Conservation (phyloP, 2,888 invertebrate genomes). For the Nudaria mundana region DNA sequence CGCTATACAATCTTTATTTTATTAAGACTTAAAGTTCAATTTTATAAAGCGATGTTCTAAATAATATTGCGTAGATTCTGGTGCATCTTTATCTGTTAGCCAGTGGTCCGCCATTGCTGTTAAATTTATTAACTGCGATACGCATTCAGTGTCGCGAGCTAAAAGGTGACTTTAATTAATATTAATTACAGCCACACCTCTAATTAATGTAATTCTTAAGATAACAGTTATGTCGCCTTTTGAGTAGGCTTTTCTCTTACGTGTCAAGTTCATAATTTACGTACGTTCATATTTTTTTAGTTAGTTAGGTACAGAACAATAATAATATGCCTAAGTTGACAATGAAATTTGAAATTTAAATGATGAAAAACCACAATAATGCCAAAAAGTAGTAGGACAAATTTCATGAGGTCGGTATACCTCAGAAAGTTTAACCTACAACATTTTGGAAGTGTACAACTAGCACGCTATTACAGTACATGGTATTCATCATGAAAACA, state of each 20-base stretch:
- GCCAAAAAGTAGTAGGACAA: too few species aligned
- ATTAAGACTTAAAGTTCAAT: conserved; percentile 25
- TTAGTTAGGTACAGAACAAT: conserved; percentile 4
- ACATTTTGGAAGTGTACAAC: conserved; percentile 43
- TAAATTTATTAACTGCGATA: conserved; percentile 81
- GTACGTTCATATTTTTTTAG: conserved; percentile 15
- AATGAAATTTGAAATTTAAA: too few species aligned
- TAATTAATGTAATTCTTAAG: conserved; percentile 77
- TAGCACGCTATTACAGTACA: conserved; percentile 19
- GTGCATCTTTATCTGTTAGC: conserved; percentile 72
- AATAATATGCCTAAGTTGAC: too few species aligned
- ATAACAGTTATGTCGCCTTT: conserved; percentile 51
- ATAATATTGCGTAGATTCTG: conserved; percentile 45
- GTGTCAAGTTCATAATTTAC: conserved; percentile 42
- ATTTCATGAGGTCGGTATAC: too few species aligned
- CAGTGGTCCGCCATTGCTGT: conserved; percentile 65
- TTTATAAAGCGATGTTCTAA: conserved; percentile 14
- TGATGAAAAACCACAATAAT: conserved; percentile 7
- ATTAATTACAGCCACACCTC: conserved; percentile 80
- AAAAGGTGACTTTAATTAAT: conserved; percentile 80
- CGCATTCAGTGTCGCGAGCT: conserved; percentile 76
- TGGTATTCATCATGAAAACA: conserved; percentile 65
- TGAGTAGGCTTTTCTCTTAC: too few species aligned
- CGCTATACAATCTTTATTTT: conserved; percentile 14
- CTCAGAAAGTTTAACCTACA: conserved; percentile 22